A percentile compares a stretch with the other conserved stretches of the same genome.
These are phyloP conservation scores for Heliconius eleuchia DNA, from an alignment of 1,140 invertebrate genomes.

Conservation along the genomic window DNA sequence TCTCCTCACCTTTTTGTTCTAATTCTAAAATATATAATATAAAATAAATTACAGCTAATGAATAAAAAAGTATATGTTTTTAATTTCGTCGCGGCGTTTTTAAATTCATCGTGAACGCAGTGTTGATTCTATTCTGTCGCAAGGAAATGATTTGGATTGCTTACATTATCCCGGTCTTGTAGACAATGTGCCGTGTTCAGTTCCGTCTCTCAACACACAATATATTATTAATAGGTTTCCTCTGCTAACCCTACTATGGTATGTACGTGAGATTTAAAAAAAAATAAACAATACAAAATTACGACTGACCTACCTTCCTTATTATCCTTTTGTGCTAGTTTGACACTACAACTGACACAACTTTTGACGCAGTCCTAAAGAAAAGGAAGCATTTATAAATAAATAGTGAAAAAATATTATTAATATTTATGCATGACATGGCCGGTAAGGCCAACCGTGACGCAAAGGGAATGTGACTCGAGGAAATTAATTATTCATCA, in stretches of 20 bases:
- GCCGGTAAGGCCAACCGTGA: too few relatives aligned
- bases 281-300: background rate
- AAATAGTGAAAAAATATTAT: background rate
- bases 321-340: conserved; percentile 73
- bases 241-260: too few relatives aligned
- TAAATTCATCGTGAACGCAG: too few relatives aligned
- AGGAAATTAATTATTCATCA: too few relatives aligned
- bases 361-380: conserved; percentile 67
- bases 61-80: background rate
- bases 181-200: too few relatives aligned
- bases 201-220: too few relatives aligned
- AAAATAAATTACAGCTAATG: background rate
- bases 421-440: background rate
- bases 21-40: conserved; percentile 39
- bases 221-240: too few relatives aligned
- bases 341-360: conserved; percentile 69
- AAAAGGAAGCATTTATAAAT: conserved; percentile 32
- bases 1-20: conserved; percentile 47
- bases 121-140: too few relatives aligned
- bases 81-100: background rate
- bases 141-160: too few relatives aligned
- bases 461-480: too few relatives aligned
- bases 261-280: too few relatives aligned
- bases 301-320: conserved; percentile 60
- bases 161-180: too few relatives aligned